Evolutionary conservation across 2,113 vertebrate genomes (phyloP), one percentile per base, ranked within the genome.

Genomic region (Polypterus senegalus): DNA sequence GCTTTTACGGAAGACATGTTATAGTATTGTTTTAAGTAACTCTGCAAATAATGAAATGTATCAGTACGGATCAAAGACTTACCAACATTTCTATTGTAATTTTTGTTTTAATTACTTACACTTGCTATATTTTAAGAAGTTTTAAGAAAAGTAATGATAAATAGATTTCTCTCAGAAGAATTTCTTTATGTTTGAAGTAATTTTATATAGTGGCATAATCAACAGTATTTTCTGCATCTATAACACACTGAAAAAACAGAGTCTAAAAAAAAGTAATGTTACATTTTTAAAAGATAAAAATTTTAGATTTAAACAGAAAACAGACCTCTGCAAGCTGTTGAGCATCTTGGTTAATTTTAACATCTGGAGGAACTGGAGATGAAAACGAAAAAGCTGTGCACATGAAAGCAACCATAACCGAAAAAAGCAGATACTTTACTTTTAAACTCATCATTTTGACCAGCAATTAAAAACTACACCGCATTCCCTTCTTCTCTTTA

Each of bases 11-110:
- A 8, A 9, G 0, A 46, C 76, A 63, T 55, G 5, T 47, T 47
- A 27, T 83, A 88, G 74, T 77, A 88, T 54, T 61, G 76, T 6
- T 76, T 68, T 6, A 88, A 76, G 59, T 88, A 89, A 7, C 0
- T 1, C 87, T 89, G 11, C 52, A 70, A 45, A 27, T 48, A 48
- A 57, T 45, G 8, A 11, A 6, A 57, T 27, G 27, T 27, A 27
- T 27, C 27, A 7, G 47, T 54, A 54, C 5, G 55, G 55, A 62
- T 43, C 7, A 9, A 5, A 10, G n/a, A 11, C 48, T 9, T 5
- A 3, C 10, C 7, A 61, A 27, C 10, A 4, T 6, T 3, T 53
- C 54, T 54, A 44, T 5, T n/a, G 43, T 27, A 7, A 4, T 46
- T 53, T 46, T 46, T 53, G 45, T 54, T 54, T 54, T 54, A 10